A percentile compares a stretch with the other conserved stretches of the same genome.
These are phyloP conservation scores for Sylvilagus floridanus DNA, from an alignment of 2,797 vertebrate genomes.

Conservation along the genomic window DNA sequence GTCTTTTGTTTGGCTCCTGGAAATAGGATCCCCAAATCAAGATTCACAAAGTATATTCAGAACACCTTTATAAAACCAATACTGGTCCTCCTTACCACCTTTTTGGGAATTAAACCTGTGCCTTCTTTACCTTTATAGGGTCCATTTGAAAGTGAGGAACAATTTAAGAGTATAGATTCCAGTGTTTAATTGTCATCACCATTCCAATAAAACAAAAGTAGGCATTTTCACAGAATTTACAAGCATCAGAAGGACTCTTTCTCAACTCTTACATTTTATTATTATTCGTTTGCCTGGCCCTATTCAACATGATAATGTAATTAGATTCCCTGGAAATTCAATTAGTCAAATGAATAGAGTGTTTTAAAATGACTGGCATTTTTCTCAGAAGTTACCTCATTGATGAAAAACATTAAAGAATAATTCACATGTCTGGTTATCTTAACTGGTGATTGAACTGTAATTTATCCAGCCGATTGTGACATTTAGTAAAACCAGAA, in stretches of 20 bases:
- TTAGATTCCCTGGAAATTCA: constrained; percentile 60
- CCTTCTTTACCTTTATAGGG: constrained; percentile 29
- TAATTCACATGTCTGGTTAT: constrained; percentile 37
- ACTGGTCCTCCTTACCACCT: neutral
- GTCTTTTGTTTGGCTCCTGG: constrained; percentile 77
- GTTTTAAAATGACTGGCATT: constrained; percentile 24
- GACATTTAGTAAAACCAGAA: constrained; percentile 53
- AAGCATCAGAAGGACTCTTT: neutral
- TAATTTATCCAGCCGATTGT: constrained; percentile 33
- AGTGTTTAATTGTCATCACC: neutral
- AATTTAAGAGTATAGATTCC: neutral
- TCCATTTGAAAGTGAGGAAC: neutral
- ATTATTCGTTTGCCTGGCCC: neutral
- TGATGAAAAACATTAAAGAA: constrained; percentile 48
- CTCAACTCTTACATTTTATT: constrained; percentile 15
- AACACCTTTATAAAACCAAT: constrained; percentile 43
- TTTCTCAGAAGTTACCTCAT: constrained; percentile 55
- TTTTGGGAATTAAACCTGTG: neutral
- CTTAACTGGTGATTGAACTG: constrained; percentile 13
- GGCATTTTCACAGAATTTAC: constrained; percentile 14
- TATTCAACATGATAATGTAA: neutral
- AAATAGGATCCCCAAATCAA: constrained; percentile 68
- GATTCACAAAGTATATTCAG: constrained; percentile 1
- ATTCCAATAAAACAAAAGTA: neutral
- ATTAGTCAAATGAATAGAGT: constrained; percentile 53